These are phyloP conservation scores for Electrona antarctica DNA, from an alignment of 2,113 vertebrate genomes.

Conservation along the genomic window DNA sequence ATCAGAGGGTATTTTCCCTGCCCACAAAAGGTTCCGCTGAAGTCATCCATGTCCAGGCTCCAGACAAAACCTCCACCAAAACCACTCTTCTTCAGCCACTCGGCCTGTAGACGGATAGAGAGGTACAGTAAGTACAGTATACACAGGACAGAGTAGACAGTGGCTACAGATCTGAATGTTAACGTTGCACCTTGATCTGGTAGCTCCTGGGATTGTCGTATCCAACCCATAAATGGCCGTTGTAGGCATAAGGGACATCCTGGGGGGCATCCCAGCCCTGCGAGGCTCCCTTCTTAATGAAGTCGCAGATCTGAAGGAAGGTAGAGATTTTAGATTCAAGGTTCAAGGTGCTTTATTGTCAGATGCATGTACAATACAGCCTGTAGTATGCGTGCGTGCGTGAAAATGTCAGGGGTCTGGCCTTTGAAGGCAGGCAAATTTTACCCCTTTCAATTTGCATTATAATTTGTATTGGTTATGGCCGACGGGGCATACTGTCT, in stretches of 20 bases:
- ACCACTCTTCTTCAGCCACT: conserved; percentile 72
- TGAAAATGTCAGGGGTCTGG: too few species aligned
- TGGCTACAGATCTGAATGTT: background rate
- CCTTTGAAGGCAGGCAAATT: too few species aligned
- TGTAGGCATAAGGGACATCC: conserved; percentile 74
- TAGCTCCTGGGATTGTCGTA: conserved; percentile 75
- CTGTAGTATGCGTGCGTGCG: too few species aligned
- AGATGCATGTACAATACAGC: too few species aligned
- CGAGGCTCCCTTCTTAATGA: conserved; percentile 72
- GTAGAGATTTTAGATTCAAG: background rate
- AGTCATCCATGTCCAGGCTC: conserved; percentile 76
- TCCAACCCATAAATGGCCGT: conserved; percentile 73
- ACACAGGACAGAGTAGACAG: background rate
- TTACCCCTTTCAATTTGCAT: too few species aligned
- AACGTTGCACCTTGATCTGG: conserved; percentile 64
- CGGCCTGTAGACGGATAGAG: conserved; percentile 26
- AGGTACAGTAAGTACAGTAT: background rate
- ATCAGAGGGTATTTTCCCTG: conserved; percentile 75
- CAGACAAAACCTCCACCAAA: conserved; percentile 78
- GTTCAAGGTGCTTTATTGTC: too few species aligned
- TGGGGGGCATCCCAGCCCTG: conserved; percentile 69
- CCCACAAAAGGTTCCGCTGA: conserved; percentile 75
- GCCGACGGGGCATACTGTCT: too few species aligned
- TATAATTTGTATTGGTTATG: too few species aligned
- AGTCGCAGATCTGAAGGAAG: conserved; percentile 69